Evolutionary conservation across 2,113 vertebrate species (phyloP), one percentile per base, ranked within the genome.

Genomic region (Anoura caudifer): DNA sequence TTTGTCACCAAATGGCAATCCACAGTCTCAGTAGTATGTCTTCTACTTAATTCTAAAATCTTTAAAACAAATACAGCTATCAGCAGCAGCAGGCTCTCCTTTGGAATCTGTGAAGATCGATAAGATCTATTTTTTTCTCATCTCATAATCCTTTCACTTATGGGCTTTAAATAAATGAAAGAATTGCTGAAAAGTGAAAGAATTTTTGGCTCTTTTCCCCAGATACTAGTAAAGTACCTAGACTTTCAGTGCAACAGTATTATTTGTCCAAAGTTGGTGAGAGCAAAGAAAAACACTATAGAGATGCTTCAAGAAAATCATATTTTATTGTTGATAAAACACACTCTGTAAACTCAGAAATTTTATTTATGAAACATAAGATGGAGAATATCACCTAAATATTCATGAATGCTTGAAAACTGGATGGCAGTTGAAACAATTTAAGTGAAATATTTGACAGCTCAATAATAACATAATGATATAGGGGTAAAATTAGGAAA

Each of bases 11-110:
- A 73, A 17, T 69, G 2, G 81, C 54, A 20, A 52, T 70, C 4
- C 22, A 7, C 26, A 56, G 22, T 59, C n/a, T 75, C 12, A 14
- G 2, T 26, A 54, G 13, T 5, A 10, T 89, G 28, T 82, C 82
- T 82, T 90, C 4, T 43, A 84, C 31, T 5, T 77, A 59, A 76
- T 11, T 69, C 24, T n/a, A 45, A 83, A 43, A n/a, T 47, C 90
- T 67, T 4, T 41, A 3, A 87, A 13, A 17, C 43, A 26, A 15
- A 75, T 61, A n/a, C 0, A 70, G 16, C n/a, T 19, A 54, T 20
- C 1, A 9, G 4, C 7, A 41, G 28, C 17, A 61, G 5, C 2
- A n/a, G 38, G 28, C 1, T 70, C 1, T 45, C 6, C 3, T 81
- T 72, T 41, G 15, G 75, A 54, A 28, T 76, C 13, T 33, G 4